Evolutionary conservation across 2,113 vertebrate genomes (phyloP), one percentile per base, ranked within the genome.

Genomic region (Poeciliopsis occidentalis): DNA sequence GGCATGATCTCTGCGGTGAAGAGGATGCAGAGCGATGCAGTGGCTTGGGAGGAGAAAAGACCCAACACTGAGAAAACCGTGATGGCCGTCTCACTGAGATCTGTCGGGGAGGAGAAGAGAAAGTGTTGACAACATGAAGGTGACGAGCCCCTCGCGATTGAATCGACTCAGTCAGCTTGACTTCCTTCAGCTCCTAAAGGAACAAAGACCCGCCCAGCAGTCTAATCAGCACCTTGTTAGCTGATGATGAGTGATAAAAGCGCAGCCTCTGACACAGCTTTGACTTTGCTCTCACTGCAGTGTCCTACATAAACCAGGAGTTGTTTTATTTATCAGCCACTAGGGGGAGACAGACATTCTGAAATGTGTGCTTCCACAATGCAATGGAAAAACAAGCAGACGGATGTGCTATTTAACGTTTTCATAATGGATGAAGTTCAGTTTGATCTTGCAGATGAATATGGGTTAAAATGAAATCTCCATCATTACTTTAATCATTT

Each of bases 1-100:
- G 96, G 96, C 90, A 97, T 96, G 86, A 97, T 84, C 89, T 97
- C 96, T 1, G 95, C 93, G 24, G 96, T 95, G 76, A 97, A 96
- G 78, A 97, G 92, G 80, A 96, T 92, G 77, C 94, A 96, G 70
- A 97, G 94, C 22, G 94, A 95, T 17, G 95, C 94, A 0, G 95
- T 95, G 19, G 95, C 95, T 80, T 96, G 95, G 31, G 96, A 96
- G 39, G 95, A 95, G 90, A 97, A 96, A 47, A 97, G 94, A 5
- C 96, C 96, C 37, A 97, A 91, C 68, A 96, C 95, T 0, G 96
- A 96, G 88, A 97, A 96, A 8, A 96, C 93, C 0, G 94, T 96
- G 87, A 96, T 92, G 65, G 96, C 95, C 0, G 93, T 91, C 74
- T 95, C 94, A 3, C 95, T 96, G 72, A 97, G 94, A 94, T 97